Base-by-base conservation (phyloP, 2,113 vertebrate genomes). In the Proteles cristata region DNA sequence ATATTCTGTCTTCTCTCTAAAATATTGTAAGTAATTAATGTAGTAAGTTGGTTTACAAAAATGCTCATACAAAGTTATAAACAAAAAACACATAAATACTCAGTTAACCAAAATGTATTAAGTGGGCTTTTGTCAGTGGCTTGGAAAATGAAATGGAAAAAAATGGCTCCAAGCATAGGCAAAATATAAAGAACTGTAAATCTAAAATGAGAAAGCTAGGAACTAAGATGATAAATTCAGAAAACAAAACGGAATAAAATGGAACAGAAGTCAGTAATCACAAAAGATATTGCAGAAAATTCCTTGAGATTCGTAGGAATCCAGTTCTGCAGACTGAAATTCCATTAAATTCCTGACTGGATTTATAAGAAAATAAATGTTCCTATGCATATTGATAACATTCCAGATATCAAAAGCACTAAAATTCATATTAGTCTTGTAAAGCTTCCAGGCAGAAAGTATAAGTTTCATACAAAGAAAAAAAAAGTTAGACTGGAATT, bases 401-500 rank as follows among this genome's bases (percentile, higher is more conserved):
- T 55, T 96, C 6, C 26, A 81, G 5, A 39, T 68, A 17, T 55
- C 10, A 43, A 45, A 39, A 71, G 5, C 26, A 85, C 12, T 82
- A 86, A 65, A 50, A 16, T 9, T 83, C 6, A 28, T 65, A 69
- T 39, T 73, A 23, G 12, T 66, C 25, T 74, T 21, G 73, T 35
- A 65, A 88, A 11, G n/a, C 43, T 94, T 91, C 8, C 11, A n/a
- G 16, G 33, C 5, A 93, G 45, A 50, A 76, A 77, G 23, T 53
- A 11, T 50, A 93, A 68, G 55, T 74, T 81, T 48, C 16, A 68
- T 61, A 31, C 19, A 88, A 77, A 80, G 15, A 23, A 66, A 53
- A 99, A 39, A 98, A 97, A 98, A 97, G 65, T 97, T 97, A 98
- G 88, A 98, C 12, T 63, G 19, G 1, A 5, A 53, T 76, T 66